Evolutionary conservation across 2,797 vertebrate species (phyloP), one percentile per base, ranked within the genome.

Genomic region (Silurus lanzhouensis): DNA sequence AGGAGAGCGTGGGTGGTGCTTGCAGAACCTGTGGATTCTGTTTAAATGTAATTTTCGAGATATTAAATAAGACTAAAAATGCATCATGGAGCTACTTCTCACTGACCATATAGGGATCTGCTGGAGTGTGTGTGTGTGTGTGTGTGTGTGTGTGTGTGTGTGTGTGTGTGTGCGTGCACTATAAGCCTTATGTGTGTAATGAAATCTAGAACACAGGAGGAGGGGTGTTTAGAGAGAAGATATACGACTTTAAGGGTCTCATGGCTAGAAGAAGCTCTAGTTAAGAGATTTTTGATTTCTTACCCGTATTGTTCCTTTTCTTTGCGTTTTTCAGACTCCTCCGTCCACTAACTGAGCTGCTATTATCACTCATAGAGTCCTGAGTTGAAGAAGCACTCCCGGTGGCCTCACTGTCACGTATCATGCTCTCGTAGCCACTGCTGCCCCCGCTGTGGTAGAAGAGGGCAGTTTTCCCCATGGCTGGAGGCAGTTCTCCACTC

Each of bases 401-500:
- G 0, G 98, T 99, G 2, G 98, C 98, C 93, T 99, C 98, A 0
- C 98, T 96, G 95, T 99, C 98, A 57, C 98, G 95, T 85, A 99
- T 95, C 97, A 99, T 97, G 93, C 98, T 99, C 93, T 99, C 98
- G 0, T 99, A 99, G 84, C 98, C 97, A 0, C 98, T 99, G 95
- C 98, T 99, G 84, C 98, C 98, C 1, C 98, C 98, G 0, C 97
- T 99, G 95, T 99, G 98, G 91, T 99, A 99, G 90, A 99, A 99
- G 60, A 99, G 92, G 25, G 98, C 96, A 0, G 98, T 99, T 92
- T 98, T 99, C 46, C 98, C 98, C 98, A 99, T 99, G 91, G 98
- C 98, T 0, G 98, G 98, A 3, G 98, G 98, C 17, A 99, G 95
- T 90, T 97, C 96, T 7, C 97, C 97, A 0, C 97, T 98, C 90